These are phyloP conservation scores for Neelides sp. DNA, from an alignment of 1,140 invertebrate genomes.

Conservation along the genomic window DNA sequence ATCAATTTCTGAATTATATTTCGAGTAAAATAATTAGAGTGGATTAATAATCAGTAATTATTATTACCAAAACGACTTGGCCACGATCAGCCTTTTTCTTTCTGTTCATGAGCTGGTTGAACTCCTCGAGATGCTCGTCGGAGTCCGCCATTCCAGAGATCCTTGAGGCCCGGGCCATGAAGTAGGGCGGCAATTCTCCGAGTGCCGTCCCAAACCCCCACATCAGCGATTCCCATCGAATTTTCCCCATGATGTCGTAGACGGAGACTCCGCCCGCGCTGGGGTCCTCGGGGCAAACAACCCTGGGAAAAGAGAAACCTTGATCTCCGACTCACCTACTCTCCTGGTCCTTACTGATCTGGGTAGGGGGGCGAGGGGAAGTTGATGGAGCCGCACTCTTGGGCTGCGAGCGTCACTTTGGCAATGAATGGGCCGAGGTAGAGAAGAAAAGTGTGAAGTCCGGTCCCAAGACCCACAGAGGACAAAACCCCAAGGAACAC, in stretches of 20 bases:
- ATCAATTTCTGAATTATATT: no score
- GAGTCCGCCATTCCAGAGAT: slow-evolving; percentile 48
- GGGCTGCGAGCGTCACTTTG: slow-evolving; percentile 92
- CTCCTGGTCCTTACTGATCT: slow-evolving; percentile 49
- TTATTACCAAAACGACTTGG: no score
- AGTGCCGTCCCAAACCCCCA: slow-evolving; percentile 97
- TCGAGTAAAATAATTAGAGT: no score
- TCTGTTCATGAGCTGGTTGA: slow-evolving; percentile 54
- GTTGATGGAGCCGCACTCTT: slow-evolving; percentile 85
- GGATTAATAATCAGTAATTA: no score
- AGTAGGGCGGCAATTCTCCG: slow-evolving; percentile 90
- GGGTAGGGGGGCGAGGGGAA: slow-evolving; percentile 89
- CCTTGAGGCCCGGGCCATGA: slow-evolving; percentile 88
- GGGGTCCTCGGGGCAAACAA: slow-evolving; percentile 36
- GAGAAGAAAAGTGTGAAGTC: slow-evolving; percentile 93
- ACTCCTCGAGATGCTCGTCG: slow-evolving; percentile 62
- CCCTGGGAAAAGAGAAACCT: slow-evolving; percentile 30
- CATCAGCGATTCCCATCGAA: slow-evolving; percentile 90
- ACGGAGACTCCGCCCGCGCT: slow-evolving; percentile 41
- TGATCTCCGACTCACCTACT: slow-evolving; percentile 4
- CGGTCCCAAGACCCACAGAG: slow-evolving; percentile 93
- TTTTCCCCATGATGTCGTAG: slow-evolving; percentile 87
- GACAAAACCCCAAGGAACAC: slow-evolving; percentile 86
- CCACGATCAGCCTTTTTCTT: slow-evolving; percentile 41
- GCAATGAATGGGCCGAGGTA: slow-evolving; percentile 89